A percentile compares a stretch with the other conserved stretches of the same genome.
Evolutionary conservation across 2,797 vertebrate species (phyloP).

Genomic region (Rhinoraja longicauda): DNA sequence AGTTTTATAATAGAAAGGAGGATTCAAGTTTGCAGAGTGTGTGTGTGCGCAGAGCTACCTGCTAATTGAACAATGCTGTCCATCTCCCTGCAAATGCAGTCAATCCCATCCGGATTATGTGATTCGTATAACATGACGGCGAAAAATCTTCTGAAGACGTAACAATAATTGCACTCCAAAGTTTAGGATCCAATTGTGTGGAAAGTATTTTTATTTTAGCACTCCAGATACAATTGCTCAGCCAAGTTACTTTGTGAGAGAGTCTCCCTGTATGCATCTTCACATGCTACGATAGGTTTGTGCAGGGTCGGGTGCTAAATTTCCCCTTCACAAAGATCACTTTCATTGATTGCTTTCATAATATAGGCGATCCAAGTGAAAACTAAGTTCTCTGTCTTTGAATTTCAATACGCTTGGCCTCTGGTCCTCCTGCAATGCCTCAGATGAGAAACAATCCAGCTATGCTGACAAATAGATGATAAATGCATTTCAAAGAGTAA

Average conservation of each 20-base stretch:
- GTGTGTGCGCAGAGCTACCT: background rate
- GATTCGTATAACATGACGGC: background rate
- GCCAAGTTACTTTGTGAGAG: background rate
- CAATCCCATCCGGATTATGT: background rate
- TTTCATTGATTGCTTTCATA: background rate
- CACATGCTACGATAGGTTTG: background rate
- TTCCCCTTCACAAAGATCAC: background rate
- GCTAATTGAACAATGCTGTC: background rate
- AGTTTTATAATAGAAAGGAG: background rate
- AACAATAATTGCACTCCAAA: background rate
- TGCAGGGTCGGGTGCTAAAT: background rate
- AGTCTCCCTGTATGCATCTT: background rate
- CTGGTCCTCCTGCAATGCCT: background rate
- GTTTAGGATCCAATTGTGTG: background rate
- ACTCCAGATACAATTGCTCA: background rate
- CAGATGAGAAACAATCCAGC: background rate
- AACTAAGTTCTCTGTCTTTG: background rate
- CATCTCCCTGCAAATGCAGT: background rate
- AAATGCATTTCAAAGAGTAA: background rate
- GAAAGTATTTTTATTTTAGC: background rate
- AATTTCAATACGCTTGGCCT: no score
- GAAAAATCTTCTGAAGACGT: background rate
- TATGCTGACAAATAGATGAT: background rate
- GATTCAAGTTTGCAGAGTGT: background rate
- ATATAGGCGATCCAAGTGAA: background rate